Percentiles rank a stretch among this genome's conserved stretches.
These are phyloP conservation scores for Boloria euphrosyne DNA, from an alignment of 2,888 invertebrate species.

Conservation along the genomic window DNA sequence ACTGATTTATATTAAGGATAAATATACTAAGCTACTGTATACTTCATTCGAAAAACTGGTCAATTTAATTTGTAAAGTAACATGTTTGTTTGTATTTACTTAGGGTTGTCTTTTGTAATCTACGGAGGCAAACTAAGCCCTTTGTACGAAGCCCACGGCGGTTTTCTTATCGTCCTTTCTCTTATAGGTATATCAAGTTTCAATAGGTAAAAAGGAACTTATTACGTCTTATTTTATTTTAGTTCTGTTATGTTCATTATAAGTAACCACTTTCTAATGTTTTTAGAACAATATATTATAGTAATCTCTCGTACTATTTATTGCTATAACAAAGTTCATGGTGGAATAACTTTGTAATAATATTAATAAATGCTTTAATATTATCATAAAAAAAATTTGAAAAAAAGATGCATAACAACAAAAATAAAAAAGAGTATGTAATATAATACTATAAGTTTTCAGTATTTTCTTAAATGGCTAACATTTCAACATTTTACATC, in stretches of 20 bases:
- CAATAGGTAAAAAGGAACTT: constrained; percentile 23
- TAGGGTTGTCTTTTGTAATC: constrained; percentile 68
- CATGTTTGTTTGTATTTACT: constrained; percentile 64
- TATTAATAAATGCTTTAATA: no score
- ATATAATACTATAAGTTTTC: neutral
- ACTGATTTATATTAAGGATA: neutral
- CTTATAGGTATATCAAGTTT: constrained; percentile 37
- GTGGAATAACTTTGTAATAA: no score
- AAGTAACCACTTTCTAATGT: neutral
- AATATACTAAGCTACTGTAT: neutral
- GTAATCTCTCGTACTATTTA: no score
- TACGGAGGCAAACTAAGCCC: constrained; percentile 65
- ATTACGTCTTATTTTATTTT: constrained; percentile 9
- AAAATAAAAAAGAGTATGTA: no score
- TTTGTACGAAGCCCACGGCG: constrained; percentile 68
- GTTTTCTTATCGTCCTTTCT: constrained; percentile 59
- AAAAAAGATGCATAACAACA: no score
- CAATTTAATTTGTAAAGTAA: constrained; percentile 44
- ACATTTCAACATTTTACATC: constrained; percentile 15
- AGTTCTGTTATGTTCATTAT: neutral
- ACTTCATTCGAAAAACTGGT: constrained; percentile 22
- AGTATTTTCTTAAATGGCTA: neutral
- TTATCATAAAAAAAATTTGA: no score
- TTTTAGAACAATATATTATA: no score
- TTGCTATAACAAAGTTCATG: no score